phyloP scores from a whole-genome alignment of 2,888 invertebrate genomes.

The Resseliella maxima region DNA sequence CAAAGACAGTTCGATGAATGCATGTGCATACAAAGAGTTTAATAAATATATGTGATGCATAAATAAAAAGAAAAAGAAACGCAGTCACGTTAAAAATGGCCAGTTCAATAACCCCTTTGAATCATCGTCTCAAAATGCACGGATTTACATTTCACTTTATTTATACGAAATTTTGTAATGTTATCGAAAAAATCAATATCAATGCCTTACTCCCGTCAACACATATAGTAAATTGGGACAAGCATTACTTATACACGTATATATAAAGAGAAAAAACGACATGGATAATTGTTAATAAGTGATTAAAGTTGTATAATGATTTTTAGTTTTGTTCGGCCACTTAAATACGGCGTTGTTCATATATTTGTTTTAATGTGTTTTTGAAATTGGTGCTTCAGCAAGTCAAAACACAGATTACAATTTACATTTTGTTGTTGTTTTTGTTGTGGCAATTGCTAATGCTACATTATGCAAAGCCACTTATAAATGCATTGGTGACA shows the following conservation, averaged over 20 bases:
- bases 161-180: neutral
- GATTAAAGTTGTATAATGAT: slow-evolving; percentile 43
- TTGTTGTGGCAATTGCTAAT: neutral
- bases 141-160: neutral
- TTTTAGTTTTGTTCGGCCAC: slow-evolving; percentile 37
- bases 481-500: neutral
- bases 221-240: slow-evolving; percentile 32
- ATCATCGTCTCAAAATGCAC: neutral
- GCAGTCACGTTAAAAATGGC: neutral
- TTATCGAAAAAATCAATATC: slow-evolving; percentile 32
- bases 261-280: neutral
- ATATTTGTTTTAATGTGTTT: neutral
- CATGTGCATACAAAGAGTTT: neutral
- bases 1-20: slow-evolving; percentile 1
- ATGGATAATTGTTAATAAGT: slow-evolving; percentile 48
- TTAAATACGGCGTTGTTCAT: slow-evolving; percentile 5
- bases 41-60: neutral
- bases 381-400: neutral
- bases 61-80: slow-evolving; percentile 1
- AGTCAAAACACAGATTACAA: neutral
- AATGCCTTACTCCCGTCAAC: neutral
- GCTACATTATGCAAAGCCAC: slow-evolving; percentile 13
- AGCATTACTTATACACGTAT: neutral
- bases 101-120: slow-evolving; percentile 36
- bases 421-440: neutral